These are phyloP conservation scores for Drosophila barbarae DNA, from an alignment of 2,888 invertebrate genomes.

Conservation along the genomic window DNA sequence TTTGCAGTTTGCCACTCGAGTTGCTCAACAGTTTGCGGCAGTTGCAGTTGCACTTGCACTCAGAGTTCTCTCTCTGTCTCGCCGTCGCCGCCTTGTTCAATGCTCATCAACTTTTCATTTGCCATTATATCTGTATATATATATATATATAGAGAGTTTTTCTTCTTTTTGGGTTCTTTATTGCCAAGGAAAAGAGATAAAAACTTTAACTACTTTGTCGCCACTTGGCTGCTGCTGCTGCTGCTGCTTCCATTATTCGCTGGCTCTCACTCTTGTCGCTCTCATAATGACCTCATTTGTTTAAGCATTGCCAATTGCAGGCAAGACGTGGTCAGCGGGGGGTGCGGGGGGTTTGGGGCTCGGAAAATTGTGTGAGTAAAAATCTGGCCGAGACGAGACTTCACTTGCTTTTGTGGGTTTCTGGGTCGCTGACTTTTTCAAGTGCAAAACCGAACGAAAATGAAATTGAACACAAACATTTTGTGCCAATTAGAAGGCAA, in stretches of 20 bases:
- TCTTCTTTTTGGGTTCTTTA: not conserved
- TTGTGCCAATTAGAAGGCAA: slow-evolving; percentile 60
- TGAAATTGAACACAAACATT: slow-evolving; percentile 9
- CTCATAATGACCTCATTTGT: slow-evolving; percentile 72
- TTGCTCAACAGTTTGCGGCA: slow-evolving; percentile 41
- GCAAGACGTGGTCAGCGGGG: not conserved
- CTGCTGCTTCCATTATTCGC: slow-evolving; percentile 51
- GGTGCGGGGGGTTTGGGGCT: not conserved
- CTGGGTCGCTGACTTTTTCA: slow-evolving; percentile 67
- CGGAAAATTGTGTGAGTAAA: slow-evolving; percentile 27
- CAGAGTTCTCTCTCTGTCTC: not conserved
- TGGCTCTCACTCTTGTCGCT: slow-evolving; percentile 19
- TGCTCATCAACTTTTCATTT: slow-evolving; percentile 70
- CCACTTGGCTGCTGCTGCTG: slow-evolving; percentile 53
- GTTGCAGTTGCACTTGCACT: slow-evolving; percentile 17
- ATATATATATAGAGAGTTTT: not conserved
- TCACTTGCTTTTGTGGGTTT: slow-evolving; percentile 45
- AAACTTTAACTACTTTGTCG: slow-evolving; percentile 70
- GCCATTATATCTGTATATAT: slow-evolving; percentile 50
- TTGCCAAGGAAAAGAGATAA: slow-evolving; percentile 32
- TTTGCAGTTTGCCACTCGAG: slow-evolving; percentile 40
- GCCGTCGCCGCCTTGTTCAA: slow-evolving; percentile 52
- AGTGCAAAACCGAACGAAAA: slow-evolving; percentile 53
- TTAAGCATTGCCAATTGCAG: slow-evolving; percentile 68
- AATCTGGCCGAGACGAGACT: slow-evolving; percentile 15